phyloP scores from a whole-genome alignment of 2,797 vertebrate genomes.

The Malurus splendens region DNA sequence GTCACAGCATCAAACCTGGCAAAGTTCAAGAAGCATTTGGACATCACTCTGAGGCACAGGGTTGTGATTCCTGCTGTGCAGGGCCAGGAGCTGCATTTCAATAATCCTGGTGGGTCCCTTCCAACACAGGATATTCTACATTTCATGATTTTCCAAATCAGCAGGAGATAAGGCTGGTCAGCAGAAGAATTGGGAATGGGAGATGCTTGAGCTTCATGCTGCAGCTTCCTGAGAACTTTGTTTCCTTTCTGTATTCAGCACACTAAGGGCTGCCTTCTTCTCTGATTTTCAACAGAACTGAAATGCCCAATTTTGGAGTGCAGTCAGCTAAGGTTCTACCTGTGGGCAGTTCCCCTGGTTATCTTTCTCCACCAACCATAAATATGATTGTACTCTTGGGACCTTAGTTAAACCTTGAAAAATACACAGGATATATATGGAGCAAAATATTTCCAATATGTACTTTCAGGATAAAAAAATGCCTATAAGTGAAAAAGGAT shows the following conservation, averaged over 20 bases:
- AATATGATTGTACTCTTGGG: neutral
- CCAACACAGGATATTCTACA: too few relatives aligned
- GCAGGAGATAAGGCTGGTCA: neutral
- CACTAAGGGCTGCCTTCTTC: neutral
- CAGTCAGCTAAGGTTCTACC: neutral
- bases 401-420: neutral
- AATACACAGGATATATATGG: neutral
- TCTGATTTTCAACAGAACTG: neutral
- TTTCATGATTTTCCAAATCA: neutral
- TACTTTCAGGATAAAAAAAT: neutral
- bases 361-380: neutral
- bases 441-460: neutral
- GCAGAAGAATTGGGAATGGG: neutral
- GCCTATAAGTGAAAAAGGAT: neutral
- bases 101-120: too few relatives aligned
- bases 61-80: neutral
- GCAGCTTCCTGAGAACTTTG: neutral
- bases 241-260: neutral
- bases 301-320: neutral
- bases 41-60: neutral
- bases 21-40: neutral
- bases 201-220: neutral
- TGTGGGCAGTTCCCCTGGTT: neutral
- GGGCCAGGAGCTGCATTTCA: too few relatives aligned
- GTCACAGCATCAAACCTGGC: accelerated